A percentile compares a stretch with the other conserved stretches of the same genome.
Evolutionary conservation across 2,797 vertebrate species (phyloP).

Genomic region (Tarsius wallacei): DNA sequence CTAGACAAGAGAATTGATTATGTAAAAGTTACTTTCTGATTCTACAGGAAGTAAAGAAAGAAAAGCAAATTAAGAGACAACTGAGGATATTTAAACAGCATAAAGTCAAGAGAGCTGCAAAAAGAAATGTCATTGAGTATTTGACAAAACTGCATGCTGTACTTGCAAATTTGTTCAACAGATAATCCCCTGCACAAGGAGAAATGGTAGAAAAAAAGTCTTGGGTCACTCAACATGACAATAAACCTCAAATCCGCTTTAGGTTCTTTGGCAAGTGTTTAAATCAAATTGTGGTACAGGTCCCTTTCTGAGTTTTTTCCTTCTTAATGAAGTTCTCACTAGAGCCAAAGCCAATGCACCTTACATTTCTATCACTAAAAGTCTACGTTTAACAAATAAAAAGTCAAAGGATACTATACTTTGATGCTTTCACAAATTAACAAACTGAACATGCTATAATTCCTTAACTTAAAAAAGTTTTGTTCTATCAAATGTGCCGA

Average conservation of each 20-base stretch:
- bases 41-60: conserved; percentile 59
- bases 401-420: background rate
- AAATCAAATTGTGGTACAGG: conserved; percentile 32
- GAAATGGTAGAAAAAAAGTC: background rate
- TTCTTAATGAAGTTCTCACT: conserved; percentile 59
- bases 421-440: conserved; percentile 21
- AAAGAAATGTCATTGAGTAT: conserved; percentile 68
- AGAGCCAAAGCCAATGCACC: conserved; percentile 35
- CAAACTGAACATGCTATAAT: background rate
- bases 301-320: background rate
- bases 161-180: conserved; percentile 50
- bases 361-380: background rate
- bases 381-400: background rate
- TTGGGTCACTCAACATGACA: conserved; percentile 47
- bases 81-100: conserved; percentile 61
- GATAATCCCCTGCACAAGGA: conserved; percentile 60
- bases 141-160: conserved; percentile 61
- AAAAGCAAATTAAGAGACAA: conserved; percentile 69
- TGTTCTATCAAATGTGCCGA: no score
- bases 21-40: conserved; percentile 63
- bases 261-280: conserved; percentile 4
- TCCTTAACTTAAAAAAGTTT: conserved; percentile 5
- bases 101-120: conserved; percentile 74
- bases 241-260: background rate
- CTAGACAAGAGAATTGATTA: conserved; percentile 21